Evolutionary conservation across 2,888 invertebrate species (phyloP).

Genomic region (Nysson spinosus): DNA sequence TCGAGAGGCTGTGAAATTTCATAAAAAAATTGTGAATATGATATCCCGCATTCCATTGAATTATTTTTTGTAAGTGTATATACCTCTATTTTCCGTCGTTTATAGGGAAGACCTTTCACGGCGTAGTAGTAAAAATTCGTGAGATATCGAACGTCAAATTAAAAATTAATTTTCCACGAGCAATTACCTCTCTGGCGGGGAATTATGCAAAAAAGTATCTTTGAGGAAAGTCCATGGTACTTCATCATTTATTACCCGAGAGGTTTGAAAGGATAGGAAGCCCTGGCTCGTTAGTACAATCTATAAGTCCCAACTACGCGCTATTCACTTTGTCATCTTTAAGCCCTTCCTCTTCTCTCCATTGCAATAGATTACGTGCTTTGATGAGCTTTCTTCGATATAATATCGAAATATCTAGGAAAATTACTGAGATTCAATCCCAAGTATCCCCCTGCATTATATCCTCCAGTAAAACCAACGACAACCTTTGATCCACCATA

Average conservation of each 20-base stretch:
- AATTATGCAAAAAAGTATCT: conserved; percentile 13
- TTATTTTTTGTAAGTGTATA: no score
- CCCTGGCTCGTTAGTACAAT: conserved; percentile 45
- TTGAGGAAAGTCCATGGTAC: conserved; percentile 9
- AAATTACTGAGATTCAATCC: no score
- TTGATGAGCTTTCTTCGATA: conserved; percentile 26
- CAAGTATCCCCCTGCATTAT: no score
- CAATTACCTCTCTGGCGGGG: conserved; percentile 5
- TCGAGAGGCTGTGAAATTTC: no score
- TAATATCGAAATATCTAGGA: conserved; percentile 3
- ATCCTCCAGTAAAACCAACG: no score
- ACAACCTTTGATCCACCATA: no score
- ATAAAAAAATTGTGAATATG: no score
- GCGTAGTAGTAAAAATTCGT: not conserved
- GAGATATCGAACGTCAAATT: not conserved
- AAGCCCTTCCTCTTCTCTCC: conserved; percentile 34
- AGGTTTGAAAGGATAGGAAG: conserved; percentile 44
- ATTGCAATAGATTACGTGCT: conserved; percentile 41
- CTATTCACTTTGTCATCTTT: conserved; percentile 51
- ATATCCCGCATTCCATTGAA: no score
- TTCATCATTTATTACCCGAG: conserved; percentile 45
- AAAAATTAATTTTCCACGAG: conserved; percentile 19
- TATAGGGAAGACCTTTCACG: no score
- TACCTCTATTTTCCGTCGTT: no score
- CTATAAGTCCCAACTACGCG: conserved; percentile 37